Evolutionary conservation across 2,888 invertebrate genomes (phyloP), one percentile per base, ranked within the genome.

Genomic region (Acanthopleura granulata): DNA sequence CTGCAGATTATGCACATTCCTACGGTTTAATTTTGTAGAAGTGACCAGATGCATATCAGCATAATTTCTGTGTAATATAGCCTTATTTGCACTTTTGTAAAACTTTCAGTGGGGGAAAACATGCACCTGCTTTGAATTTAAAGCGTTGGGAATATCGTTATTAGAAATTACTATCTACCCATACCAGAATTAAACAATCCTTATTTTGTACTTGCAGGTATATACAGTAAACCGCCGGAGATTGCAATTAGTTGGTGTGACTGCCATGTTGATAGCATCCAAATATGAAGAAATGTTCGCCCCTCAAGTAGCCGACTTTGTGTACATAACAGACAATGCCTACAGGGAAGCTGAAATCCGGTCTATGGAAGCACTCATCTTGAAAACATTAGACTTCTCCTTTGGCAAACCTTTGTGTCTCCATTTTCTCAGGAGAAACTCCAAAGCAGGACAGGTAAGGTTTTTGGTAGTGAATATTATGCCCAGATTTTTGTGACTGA

Each of bases 281-380:
- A 99, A 99, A 90, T 98, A 96, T 87, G 98, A 99, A 91, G 99
- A 99, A 92, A 94, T 97, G 86, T 96, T 94, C 86, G 93, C 95
- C 0, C 97, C 98, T 0, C 95, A 95, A 69, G 93, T 97, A 29
- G 92, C 91, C 11, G 98, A 99, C 91, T 97, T 97, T 91, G 95
- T 96, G 18, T 96, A 95, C 89, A 95, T 98, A 74, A 95, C 97
- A 15, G 97, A 97, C 91, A 94, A 95, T 87, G 94, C 96, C 0
- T 98, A 96, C 90, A 93, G 93, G 4, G 94, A 94, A 84, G 88
- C 92, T 1, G 95, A 98, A 84, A 94, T 98, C 61, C 92, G 95
- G 70, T 92, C 93, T 79, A 97, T 97, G 94, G 98, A 99, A 91
- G 91, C 93, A 78, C 92, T 94, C 16, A 95, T 98, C 50, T 92